Percentiles rank a stretch among this genome's conserved stretches.
Evolutionary conservation across 2,797 vertebrate species (phyloP).

Genomic region (Pseudochirops corinnae): DNA sequence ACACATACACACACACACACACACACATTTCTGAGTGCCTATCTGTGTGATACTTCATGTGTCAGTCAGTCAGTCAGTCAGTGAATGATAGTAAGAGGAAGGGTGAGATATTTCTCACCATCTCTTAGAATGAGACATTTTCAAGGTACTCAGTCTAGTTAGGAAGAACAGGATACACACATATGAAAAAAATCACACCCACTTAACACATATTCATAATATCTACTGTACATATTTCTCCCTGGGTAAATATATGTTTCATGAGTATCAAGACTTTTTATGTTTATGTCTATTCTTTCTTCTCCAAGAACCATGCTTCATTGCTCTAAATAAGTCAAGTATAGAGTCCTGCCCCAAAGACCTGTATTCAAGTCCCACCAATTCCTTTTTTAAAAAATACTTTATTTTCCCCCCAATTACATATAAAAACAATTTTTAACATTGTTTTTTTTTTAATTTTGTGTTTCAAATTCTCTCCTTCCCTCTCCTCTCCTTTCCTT

Average conservation of each 20-base stretch:
- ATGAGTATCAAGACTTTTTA: background rate
- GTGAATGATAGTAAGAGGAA: background rate
- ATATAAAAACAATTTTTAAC: background rate
- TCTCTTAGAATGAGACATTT: background rate
- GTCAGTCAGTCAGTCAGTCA: background rate
- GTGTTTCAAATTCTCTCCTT: background rate
- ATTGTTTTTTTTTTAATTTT: background rate
- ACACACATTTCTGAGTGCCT: rapidly evolving
- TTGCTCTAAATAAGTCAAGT: background rate
- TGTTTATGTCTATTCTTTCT: background rate
- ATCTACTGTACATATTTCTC: background rate
- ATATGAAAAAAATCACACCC: background rate
- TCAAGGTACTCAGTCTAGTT: background rate
- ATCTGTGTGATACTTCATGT: background rate
- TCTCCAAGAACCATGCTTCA: background rate
- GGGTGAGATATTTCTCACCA: background rate
- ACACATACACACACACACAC: background rate
- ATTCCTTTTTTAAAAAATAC: background rate
- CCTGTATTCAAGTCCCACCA: background rate
- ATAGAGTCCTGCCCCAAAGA: background rate
- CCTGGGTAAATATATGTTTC: background rate
- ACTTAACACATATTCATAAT: background rate
- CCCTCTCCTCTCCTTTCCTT: background rate
- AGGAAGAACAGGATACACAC: background rate
- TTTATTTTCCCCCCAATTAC: background rate